These are phyloP conservation scores for Fistularia commersonii DNA, from an alignment of 2,797 vertebrate species.

Conservation along the genomic window DNA sequence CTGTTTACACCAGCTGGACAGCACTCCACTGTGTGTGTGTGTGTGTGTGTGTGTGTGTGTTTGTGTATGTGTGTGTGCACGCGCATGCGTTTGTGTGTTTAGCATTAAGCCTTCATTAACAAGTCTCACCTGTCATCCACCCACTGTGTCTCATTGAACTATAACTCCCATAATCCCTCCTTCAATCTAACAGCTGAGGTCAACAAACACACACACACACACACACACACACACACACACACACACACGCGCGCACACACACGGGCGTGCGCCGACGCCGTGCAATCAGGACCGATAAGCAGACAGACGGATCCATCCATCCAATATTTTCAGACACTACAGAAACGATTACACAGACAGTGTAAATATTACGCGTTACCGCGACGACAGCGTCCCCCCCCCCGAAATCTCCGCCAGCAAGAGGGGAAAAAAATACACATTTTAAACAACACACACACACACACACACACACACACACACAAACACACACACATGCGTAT, in stretches of 20 bases:
- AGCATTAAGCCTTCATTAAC: slow-evolving; percentile 45
- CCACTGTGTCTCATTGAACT: slow-evolving; percentile 33
- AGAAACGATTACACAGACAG: too few species aligned
- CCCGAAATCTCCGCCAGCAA: too few species aligned
- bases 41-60: slow-evolving; percentile 10
- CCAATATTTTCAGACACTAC: too few species aligned
- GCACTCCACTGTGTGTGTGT: slow-evolving; percentile 5
- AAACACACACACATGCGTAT: background rate
- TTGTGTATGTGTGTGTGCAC: background rate
- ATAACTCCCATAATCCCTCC: slow-evolving; percentile 37
- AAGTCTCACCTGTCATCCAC: slow-evolving; percentile 42
- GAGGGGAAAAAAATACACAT: too few species aligned
- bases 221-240: slow-evolving; percentile 12
- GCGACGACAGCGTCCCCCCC: too few species aligned
- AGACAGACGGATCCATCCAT: too few species aligned
- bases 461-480: too few species aligned
- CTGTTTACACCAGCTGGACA: slow-evolving; percentile 30
- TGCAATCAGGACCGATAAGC: too few species aligned
- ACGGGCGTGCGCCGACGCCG: too few species aligned
- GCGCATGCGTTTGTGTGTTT: slow-evolving; percentile 7
- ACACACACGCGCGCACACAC: slow-evolving; percentile 3
- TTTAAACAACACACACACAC: too few species aligned
- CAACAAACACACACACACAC: background rate
- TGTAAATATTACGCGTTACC: too few species aligned
- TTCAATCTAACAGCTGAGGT: slow-evolving; percentile 44